Evolutionary conservation across 2,888 invertebrate genomes (phyloP), one percentile per base, ranked within the genome.

Genomic region (Adineta ricciae): DNA sequence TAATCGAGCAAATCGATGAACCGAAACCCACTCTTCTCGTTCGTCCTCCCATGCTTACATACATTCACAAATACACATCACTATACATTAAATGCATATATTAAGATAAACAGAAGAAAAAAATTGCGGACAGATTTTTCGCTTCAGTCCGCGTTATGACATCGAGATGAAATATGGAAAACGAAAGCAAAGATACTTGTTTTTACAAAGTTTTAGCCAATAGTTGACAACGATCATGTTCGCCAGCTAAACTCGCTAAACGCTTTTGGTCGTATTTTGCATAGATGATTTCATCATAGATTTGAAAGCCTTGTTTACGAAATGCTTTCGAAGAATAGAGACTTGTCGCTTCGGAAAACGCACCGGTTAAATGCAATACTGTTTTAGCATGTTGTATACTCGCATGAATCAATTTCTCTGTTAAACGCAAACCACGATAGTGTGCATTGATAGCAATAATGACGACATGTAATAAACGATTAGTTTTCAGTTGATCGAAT

Each of bases 201-300:
- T 38, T 36, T 38, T 41, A 78, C 14, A 78, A 38, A 9, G 41
- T n/a, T 41, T 78, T 78, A 14, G 78, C 78, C 38, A 78, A 11
- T 78, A 78, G n/a, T 41, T 41, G 41, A 78, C 78, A 78, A 24
- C 78, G 78, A 41, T 78, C 78, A 41, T 78, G 78, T 78, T 78
- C 78, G 3, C 41, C 78, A 32, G 64, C 27, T 78, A 78, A n/a
- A 41, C 41, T 78, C 3, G 78, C 38, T 78, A 78, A 41, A 78
- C 78, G 78, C n/a, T 4, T 78, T 24, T 78, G n/a, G n/a, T 78
- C 78, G 41, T 78, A 78, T 78, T 78, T 78, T 41, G 78, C 14
- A 78, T 78, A 78, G n/a, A 78, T 78, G n/a, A 78, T n/a, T 78
- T 78, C 78, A 78, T 78, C 41, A 41, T 78, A 78, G 3, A 78